These are phyloP conservation scores for Procambarus clarkii DNA, from an alignment of 1,140 invertebrate genomes.

Conservation along the genomic window DNA sequence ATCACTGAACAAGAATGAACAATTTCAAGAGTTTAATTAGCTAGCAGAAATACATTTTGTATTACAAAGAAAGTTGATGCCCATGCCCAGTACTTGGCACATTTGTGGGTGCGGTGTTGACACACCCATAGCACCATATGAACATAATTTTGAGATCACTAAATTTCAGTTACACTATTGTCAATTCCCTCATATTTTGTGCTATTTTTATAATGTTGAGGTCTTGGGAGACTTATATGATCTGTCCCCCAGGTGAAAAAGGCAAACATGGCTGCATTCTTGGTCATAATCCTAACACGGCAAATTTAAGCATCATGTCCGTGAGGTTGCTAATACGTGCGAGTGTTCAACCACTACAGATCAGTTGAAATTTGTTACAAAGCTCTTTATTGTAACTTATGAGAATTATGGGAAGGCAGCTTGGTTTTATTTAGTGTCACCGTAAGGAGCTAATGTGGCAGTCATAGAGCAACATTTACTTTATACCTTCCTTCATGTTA, in stretches of 20 bases:
- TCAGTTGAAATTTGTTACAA: background rate
- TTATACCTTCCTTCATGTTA: background rate
- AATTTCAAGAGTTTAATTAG: background rate
- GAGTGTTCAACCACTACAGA: background rate
- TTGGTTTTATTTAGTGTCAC: constrained; percentile 61
- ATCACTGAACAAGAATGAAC: constrained; percentile 19
- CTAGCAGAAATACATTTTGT: constrained; percentile 11
- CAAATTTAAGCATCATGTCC: constrained; percentile 18
- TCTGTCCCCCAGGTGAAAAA: constrained; percentile 11
- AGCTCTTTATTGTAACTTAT: constrained; percentile 22
- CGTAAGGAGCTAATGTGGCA: constrained; percentile 18
- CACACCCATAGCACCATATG: constrained; percentile 39
- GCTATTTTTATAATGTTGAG: constrained; percentile 16
- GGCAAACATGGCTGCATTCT: constrained; percentile 27
- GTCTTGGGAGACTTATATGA: background rate
- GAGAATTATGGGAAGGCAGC: constrained; percentile 60
- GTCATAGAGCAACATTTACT: constrained; percentile 7
- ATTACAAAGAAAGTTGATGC: constrained; percentile 31
- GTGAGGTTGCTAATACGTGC: constrained; percentile 6
- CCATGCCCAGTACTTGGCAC: constrained; percentile 22
- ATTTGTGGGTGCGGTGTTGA: background rate
- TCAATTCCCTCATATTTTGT: constrained; percentile 21
- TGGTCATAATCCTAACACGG: constrained; percentile 33
- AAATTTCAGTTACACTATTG: background rate
- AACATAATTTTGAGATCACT: constrained; percentile 44